Base-by-base conservation (phyloP, 2,113 vertebrate genomes). In the Edolisoma coerulescens region DNA sequence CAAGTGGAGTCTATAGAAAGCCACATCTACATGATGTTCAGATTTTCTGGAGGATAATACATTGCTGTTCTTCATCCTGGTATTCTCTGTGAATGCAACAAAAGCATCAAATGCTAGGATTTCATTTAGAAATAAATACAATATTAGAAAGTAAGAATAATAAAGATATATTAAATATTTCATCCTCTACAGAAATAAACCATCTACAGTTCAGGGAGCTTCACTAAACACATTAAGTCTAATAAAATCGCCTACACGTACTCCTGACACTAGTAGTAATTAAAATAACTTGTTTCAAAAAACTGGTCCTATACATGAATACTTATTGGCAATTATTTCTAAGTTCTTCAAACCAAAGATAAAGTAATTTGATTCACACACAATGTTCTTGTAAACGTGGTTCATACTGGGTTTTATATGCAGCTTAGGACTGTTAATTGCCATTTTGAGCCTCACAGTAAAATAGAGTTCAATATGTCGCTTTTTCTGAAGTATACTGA, bases 281-380 rank as follows among this genome's bases (percentile, higher is more conserved):
- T 98, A 98, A 98, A 98, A 97, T 98, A 97, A 97, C 98, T 98
- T 98, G 96, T 97, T 97, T 98, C 94, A 97, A 97, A 98, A 98
- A 98, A 96, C 93, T 94, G 97, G 92, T 92, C 96, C 97, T 97
- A 98, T 98, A 98, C 96, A 98, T 97, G 97, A 98, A 98, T 98
- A 98, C 98, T 98, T 98, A 98, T 98, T 98, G 98, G 97, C 98
- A 98, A 98, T 98, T 98, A 98, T 98, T 98, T 98, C 97, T 97
- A 97, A 97, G 96, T 98, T 98, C 98, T 98, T 98, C 97, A 98
- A 98, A 98, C 93, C 96, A 97, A 97, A 98, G 98, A 97, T 98
- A 98, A 97, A 93, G n/a, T 98, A 97, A 98, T 98, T 98, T 98
- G 97, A 98, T 98, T 98, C 98, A 97, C 97, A 96, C 97, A 97